Evolutionary conservation across 2,888 invertebrate species (phyloP).

Genomic region (Eristalis intricaria): DNA sequence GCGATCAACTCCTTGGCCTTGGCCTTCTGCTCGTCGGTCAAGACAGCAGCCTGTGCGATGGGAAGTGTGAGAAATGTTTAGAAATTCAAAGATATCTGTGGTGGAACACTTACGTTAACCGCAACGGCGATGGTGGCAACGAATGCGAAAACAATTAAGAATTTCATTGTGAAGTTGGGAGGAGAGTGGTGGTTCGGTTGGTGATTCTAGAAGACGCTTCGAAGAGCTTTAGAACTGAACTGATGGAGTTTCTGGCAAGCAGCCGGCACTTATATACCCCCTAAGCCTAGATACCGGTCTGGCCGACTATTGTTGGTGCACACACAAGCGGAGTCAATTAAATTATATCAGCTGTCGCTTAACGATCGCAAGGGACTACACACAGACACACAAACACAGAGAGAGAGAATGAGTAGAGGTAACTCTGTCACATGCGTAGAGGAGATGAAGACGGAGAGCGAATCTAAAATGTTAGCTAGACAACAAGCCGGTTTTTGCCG

Average conservation of each 20-base stretch:
- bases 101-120: constrained; percentile 73
- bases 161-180: constrained; percentile 74
- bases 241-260: constrained; percentile 31
- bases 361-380: background rate
- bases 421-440: too few species aligned
- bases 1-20: constrained; percentile 71
- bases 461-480: background rate
- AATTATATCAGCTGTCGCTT: constrained; percentile 9
- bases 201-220: constrained; percentile 26
- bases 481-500: background rate
- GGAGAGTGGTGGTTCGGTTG: constrained; percentile 11
- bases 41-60: constrained; percentile 34
- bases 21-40: constrained; percentile 76
- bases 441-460: too few species aligned
- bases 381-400: background rate
- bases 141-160: constrained; percentile 73
- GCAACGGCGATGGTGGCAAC: constrained; percentile 72
- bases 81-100: background rate
- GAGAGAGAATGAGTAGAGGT: too few species aligned
- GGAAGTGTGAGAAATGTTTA: background rate
- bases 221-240: constrained; percentile 47
- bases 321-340: constrained; percentile 9
- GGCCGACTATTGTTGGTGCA: constrained; percentile 5
- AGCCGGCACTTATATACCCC: constrained; percentile 33
- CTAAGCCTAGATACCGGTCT: constrained; percentile 5